phyloP scores from a whole-genome alignment of 1,140 invertebrate species.

The Oedothorax gibbosus region DNA sequence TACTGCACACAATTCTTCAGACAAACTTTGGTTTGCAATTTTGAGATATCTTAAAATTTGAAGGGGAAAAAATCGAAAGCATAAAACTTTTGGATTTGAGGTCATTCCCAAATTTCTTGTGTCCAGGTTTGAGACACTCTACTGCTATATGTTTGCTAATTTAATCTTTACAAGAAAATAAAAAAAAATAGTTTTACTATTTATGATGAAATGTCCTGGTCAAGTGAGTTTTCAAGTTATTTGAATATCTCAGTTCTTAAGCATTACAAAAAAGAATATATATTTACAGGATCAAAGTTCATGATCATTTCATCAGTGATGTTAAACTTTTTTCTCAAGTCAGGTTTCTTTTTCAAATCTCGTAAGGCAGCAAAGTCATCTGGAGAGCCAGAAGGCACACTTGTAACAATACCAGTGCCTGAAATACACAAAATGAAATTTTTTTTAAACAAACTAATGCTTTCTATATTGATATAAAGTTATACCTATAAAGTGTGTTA shows the following conservation, averaged over 20 bases:
- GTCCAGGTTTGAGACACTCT: too few relatives aligned
- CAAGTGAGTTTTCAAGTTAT: not conserved
- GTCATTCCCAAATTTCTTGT: too few relatives aligned
- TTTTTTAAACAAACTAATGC: not conserved
- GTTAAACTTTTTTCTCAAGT: conserved; percentile 92
- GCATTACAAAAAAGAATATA: not conserved
- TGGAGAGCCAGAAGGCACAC: conserved; percentile 98
- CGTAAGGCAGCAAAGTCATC: conserved; percentile 97
- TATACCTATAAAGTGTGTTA: not conserved
- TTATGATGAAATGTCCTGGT: too few relatives aligned
- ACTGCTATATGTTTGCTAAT: too few relatives aligned
- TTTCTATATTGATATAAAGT: not conserved
- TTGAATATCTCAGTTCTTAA: not conserved
- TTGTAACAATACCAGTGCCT: conserved; percentile 97
- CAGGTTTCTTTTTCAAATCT: conserved; percentile 95
- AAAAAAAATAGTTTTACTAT: too few relatives aligned
- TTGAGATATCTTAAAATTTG: too few relatives aligned
- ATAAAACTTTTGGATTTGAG: too few relatives aligned
- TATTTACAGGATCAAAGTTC: conserved; percentile 81
- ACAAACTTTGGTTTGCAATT: too few relatives aligned
- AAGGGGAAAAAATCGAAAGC: too few relatives aligned
- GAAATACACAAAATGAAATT: conserved; percentile 20
- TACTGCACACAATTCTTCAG: too few relatives aligned
- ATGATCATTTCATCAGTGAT: conserved; percentile 94
- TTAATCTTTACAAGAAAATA: too few relatives aligned